Evolutionary conservation across 2,888 invertebrate genomes (phyloP).

Genomic region (Mactromeris polynyma): DNA sequence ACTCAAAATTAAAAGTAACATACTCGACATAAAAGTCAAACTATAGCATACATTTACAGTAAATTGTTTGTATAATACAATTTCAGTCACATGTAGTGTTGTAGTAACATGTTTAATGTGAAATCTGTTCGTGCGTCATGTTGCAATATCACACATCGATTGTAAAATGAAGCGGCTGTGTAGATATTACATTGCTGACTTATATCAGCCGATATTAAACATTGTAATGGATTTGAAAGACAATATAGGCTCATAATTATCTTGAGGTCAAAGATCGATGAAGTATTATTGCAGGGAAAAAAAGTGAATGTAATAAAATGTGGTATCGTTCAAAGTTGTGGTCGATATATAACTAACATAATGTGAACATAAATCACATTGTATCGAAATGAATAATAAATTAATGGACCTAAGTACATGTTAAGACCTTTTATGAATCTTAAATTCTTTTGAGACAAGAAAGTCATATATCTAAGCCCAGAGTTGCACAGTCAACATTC

Average conservation of each 20-base stretch:
- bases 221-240: not conserved
- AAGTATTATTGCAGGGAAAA: not conserved
- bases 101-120: too few relatives aligned
- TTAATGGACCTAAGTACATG: not conserved
- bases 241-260: not conserved
- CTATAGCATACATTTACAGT: too few relatives aligned
- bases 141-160: too few relatives aligned
- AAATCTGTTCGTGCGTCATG: too few relatives aligned
- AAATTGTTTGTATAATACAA: too few relatives aligned
- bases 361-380: not conserved
- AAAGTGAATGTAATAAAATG: not conserved
- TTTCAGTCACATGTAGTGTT: too few relatives aligned
- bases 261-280: slow-evolving; percentile 11
- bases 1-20: too few relatives aligned
- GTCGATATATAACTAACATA: not conserved
- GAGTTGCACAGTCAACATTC: not conserved
- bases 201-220: not conserved
- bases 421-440: not conserved
- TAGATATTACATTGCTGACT: too few relatives aligned
- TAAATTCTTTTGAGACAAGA: not conserved
- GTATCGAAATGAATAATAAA: not conserved
- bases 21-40: too few relatives aligned
- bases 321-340: not conserved
- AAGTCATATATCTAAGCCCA: not conserved
- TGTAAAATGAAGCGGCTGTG: too few relatives aligned